Evolutionary conservation across 2,113 vertebrate genomes (phyloP), one percentile per base, ranked within the genome.

Genomic region (Hippoglossus stenolepis): DNA sequence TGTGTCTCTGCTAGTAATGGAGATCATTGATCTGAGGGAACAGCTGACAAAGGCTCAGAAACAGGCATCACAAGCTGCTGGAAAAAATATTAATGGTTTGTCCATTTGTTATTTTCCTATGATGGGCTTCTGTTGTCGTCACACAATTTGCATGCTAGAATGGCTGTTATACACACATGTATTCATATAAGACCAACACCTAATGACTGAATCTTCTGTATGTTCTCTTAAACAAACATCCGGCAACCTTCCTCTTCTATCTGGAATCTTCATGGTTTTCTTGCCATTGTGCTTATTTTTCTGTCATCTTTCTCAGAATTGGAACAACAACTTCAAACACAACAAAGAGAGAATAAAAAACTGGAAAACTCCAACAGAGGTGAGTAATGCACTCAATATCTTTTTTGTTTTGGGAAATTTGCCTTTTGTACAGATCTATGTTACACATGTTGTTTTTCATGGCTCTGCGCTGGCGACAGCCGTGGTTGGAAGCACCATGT

Each of bases 351-450:
- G 59, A 89, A 65, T 15, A 62, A 0, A 51, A 85, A 60, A 54
- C 76, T 90, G 15, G 72, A 79, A 45, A 51, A 4, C 3, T 5
- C 11, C 64, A 89, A 88, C 18, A 62, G 60, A 72, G 78, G 87
- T 88, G 45, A n/a, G 71, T 21, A 12, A 11, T 24, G 20, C 20
- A 20, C 18, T 11, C 3, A 14, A 43, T 2, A 14, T 3, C 45
- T 10, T 2, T 20, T 17, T 5, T 1, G 7, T 51, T 51, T 51
- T 51, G 49, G 49, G 5, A 40, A 40, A 43, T 21, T 13, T 14
- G 35, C 31, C n/a, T 14, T 21, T 40, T n/a, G 10, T 12, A 1
- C 3, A 20, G 58, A 61, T 18, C 11, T 15, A 2, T 1, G 40
- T 20, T 21, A 8, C 49, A 51, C 49, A 51, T 20, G 15, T 20